phyloP scores from a whole-genome alignment of 1,140 invertebrate genomes.

The Prorops nasuta region DNA sequence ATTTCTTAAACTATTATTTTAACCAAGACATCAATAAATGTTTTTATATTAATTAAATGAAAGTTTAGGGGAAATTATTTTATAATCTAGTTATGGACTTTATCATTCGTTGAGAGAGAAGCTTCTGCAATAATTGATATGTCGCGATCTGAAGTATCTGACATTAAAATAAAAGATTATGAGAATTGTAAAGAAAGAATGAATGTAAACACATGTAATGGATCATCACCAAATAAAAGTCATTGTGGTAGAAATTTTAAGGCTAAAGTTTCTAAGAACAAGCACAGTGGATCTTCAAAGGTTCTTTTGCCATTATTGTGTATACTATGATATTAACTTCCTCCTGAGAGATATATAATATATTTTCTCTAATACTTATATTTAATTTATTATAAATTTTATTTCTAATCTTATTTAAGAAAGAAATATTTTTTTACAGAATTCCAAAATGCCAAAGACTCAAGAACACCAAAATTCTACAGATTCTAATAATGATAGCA shows the following conservation, averaged over 20 bases:
- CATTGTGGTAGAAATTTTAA: conserved; percentile 30
- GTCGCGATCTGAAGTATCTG: too few species aligned
- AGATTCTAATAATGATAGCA: conserved; percentile 15
- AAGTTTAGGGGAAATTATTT: too few species aligned
- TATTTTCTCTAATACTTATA: not conserved
- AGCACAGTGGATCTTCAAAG: conserved; percentile 13
- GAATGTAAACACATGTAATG: not conserved
- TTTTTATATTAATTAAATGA: too few species aligned
- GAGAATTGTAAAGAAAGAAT: conserved; percentile 4
- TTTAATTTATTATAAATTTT: too few species aligned
- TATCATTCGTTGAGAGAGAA: too few species aligned
- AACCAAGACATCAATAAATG: too few species aligned
- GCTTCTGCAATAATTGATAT: too few species aligned
- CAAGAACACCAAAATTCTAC: conserved; percentile 8
- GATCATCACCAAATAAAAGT: conserved; percentile 10
- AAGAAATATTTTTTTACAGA: conserved; percentile 12
- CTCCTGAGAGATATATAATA: not conserved
- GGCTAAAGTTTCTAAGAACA: conserved; percentile 12
- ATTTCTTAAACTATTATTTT: too few species aligned
- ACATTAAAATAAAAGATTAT: too few species aligned
- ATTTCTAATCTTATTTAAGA: too few species aligned
- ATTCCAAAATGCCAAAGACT: conserved; percentile 13
- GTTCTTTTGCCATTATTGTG: not conserved
- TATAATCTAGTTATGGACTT: too few species aligned
- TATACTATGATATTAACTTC: not conserved